phyloP scores from a whole-genome alignment of 2,113 vertebrate genomes.

The Eretmochelys imbricata region DNA sequence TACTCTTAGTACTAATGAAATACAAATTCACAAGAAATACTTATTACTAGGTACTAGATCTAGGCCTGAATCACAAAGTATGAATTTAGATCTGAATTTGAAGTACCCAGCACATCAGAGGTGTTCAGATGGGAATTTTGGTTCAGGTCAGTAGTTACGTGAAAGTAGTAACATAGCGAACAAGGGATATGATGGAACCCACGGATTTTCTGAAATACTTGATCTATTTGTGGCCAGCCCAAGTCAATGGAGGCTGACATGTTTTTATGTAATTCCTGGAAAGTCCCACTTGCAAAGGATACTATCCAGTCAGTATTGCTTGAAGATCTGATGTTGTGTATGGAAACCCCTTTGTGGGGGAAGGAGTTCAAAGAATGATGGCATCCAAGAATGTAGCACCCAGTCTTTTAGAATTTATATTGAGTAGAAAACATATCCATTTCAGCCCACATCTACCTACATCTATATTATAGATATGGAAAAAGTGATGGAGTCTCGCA shows the following conservation, averaged over 20 bases:
- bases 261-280: not conserved
- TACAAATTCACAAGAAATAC: slow-evolving; percentile 12
- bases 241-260: not conserved
- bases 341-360: not conserved
- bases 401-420: not conserved
- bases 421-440: not conserved
- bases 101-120: not conserved
- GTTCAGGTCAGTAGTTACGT: not conserved
- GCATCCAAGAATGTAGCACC: not conserved
- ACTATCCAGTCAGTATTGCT: not conserved
- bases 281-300: not conserved
- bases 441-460: not conserved
- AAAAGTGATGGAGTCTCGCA: not conserved
- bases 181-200: not conserved
- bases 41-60: not conserved
- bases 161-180: fast-evolving
- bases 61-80: not conserved
- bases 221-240: fast-evolving
- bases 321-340: fast-evolving
- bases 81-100: slow-evolving; percentile 13
- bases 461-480: not conserved
- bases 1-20: slow-evolving; percentile 46
- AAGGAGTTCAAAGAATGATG: not conserved
- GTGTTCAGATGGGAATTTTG: not conserved
- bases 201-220: not conserved